Evolutionary conservation across 2,113 vertebrate genomes (phyloP), one percentile per base, ranked within the genome.

Genomic region (Eulacestoma nigropectus): DNA sequence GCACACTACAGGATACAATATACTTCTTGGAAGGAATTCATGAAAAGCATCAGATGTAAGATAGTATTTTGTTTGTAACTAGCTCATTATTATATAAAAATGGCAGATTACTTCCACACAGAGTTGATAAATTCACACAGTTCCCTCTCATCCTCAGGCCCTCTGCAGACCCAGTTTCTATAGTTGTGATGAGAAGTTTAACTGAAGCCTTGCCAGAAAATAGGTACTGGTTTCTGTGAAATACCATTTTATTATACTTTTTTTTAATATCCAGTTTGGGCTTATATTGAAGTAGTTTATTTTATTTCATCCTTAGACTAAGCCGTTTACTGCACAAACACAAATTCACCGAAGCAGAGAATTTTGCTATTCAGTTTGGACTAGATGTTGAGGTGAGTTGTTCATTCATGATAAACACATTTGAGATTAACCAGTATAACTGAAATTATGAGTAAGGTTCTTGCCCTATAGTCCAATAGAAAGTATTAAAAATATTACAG

Each of bases 171-270:
- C 95, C 97, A 0, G 70, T 98, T 32, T 98, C 98, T 18, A 80
- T 98, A 64, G 93, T 99, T 64, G 98, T 99, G 42, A 95, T 99
- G 91, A 98, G 98, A 97, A 98, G 98, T 96, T 98, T 99, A 96
- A 99, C 99, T 49, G 99, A 99, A 98, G 99, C 99, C 90, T 98
- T 99, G 84, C 99, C 99, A 27, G 99, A 99, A 96, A 99, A 99
- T 79, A 99, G 99, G 99, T 99, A 97, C 20, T 19, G 70, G n/a
- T 94, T 64, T 75, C 82, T 16, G 7, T 64, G 11, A 55, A 44
- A 84, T 37, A 12, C 4, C 50, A 3, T 14, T 76, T 16, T 7
- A 3, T 47, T 46, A 1, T 32, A 44, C 25, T 18, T 5, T 8
- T 10, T 20, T 10, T 64, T 33, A 22, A 19, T 55, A 41, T 49